These are phyloP conservation scores for Pyrrhosoma nymphula DNA, from an alignment of 2,888 invertebrate genomes.

Conservation along the genomic window DNA sequence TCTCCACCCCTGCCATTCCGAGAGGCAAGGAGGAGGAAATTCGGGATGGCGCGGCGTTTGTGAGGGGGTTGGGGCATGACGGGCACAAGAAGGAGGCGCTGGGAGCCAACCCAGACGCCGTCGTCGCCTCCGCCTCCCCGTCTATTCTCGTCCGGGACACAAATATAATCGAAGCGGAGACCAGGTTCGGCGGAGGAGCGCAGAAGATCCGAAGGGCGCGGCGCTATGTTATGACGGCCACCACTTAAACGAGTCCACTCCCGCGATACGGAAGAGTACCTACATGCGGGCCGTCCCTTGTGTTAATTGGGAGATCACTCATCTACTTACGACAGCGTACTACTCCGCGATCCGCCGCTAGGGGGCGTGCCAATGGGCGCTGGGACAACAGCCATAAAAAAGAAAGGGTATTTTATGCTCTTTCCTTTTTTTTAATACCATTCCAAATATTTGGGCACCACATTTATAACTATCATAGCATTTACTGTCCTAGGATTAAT, in stretches of 20 bases:
- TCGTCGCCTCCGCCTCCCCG: neutral
- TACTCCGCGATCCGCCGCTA: no score
- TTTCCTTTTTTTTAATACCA: no score
- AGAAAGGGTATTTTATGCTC: no score
- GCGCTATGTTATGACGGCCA: neutral
- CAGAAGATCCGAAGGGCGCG: neutral
- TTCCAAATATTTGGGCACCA: no score
- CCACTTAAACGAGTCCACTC: neutral
- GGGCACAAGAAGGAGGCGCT: neutral
- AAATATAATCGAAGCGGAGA: conserved; percentile 59
- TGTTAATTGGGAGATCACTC: no score
- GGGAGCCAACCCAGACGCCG: neutral
- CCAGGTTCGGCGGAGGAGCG: neutral
- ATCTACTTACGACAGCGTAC: no score
- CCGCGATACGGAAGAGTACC: neutral
- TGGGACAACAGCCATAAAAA: no score
- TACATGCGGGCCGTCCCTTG: no score
- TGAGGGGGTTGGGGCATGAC: neutral
- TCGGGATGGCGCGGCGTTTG: neutral
- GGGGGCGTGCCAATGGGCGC: no score
- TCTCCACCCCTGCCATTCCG: neutral
- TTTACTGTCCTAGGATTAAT: no score
- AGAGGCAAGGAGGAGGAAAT: neutral
- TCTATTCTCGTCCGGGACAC: conserved; percentile 58
- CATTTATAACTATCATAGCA: no score